These are phyloP conservation scores for Lithodes maja DNA, from an alignment of 2,888 invertebrate species.

Conservation along the genomic window DNA sequence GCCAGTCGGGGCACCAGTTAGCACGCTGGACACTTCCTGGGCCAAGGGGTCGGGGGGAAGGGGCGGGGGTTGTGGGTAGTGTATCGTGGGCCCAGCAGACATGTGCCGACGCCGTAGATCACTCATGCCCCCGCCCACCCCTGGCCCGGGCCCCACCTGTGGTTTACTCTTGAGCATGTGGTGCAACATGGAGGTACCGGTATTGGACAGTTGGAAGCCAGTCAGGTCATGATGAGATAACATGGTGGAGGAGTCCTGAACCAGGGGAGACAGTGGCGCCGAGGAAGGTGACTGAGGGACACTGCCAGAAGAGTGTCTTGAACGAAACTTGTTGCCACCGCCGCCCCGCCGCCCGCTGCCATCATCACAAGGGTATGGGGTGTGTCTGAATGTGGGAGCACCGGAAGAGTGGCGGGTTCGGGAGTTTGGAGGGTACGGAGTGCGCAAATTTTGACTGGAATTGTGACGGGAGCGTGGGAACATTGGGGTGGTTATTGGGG, in stretches of 20 bases:
- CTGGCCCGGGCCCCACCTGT: not conserved
- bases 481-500: constrained; percentile 73
- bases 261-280: constrained; percentile 66
- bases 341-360: constrained; percentile 40
- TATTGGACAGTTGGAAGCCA: constrained; percentile 37
- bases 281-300: constrained; percentile 69
- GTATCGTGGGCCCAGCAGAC: constrained; percentile 70
- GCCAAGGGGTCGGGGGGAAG: constrained; percentile 54
- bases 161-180: constrained; percentile 59
- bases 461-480: constrained; percentile 73
- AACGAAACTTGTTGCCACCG: constrained; percentile 53
- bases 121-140: constrained; percentile 38
- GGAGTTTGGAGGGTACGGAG: constrained; percentile 64
- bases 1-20: constrained; percentile 50
- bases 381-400: constrained; percentile 66
- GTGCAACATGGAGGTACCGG: constrained; percentile 57
- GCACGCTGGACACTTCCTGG: constrained; percentile 61
- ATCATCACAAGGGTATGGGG: constrained; percentile 59
- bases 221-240: constrained; percentile 33
- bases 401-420: constrained; percentile 72
- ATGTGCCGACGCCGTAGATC: constrained; percentile 70
- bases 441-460: constrained; percentile 71
- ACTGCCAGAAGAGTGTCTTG: constrained; percentile 66
- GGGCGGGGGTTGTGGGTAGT: constrained; percentile 63
- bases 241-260: constrained; percentile 55